Percentiles rank a stretch among this genome's conserved stretches.
phyloP scores from a whole-genome alignment of 2,888 invertebrate genomes.

The Hirtodrosophila duncani region DNA sequence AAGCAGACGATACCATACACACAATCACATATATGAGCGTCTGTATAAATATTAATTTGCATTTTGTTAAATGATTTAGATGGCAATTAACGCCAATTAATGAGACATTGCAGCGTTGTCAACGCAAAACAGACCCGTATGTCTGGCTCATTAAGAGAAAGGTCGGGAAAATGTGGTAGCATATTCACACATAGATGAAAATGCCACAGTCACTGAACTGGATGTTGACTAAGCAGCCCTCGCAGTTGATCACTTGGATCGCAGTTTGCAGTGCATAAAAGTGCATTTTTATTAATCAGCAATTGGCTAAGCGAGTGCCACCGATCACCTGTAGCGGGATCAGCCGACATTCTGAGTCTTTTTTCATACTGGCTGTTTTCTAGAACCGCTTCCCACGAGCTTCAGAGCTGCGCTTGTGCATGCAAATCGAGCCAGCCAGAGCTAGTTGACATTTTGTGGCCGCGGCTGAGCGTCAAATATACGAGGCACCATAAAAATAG shows the following conservation, averaged over 20 bases:
- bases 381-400: constrained; percentile 39
- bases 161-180: background rate
- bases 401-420: constrained; percentile 21
- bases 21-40: background rate
- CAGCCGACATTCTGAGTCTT: constrained; percentile 5
- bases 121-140: constrained; percentile 3
- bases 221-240: background rate
- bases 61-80: constrained; percentile 60
- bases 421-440: constrained; percentile 57
- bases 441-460: constrained; percentile 62
- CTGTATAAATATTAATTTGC: constrained; percentile 66
- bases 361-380: background rate
- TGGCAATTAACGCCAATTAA: constrained; percentile 54
- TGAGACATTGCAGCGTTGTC: constrained; percentile 21
- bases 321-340: constrained; percentile 33
- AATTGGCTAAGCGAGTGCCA: constrained; percentile 25
- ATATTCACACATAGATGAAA: background rate
- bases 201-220: background rate
- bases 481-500: constrained; percentile 62
- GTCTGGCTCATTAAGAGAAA: constrained; percentile 27
- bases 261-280: background rate
- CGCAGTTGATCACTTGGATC: background rate
- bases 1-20: constrained; percentile 1
- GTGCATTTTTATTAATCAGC: constrained; percentile 16
- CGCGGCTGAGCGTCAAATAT: constrained; percentile 60